Base-by-base conservation (phyloP, 2,797 vertebrate species). In the Geotrypetes seraphini region DNA sequence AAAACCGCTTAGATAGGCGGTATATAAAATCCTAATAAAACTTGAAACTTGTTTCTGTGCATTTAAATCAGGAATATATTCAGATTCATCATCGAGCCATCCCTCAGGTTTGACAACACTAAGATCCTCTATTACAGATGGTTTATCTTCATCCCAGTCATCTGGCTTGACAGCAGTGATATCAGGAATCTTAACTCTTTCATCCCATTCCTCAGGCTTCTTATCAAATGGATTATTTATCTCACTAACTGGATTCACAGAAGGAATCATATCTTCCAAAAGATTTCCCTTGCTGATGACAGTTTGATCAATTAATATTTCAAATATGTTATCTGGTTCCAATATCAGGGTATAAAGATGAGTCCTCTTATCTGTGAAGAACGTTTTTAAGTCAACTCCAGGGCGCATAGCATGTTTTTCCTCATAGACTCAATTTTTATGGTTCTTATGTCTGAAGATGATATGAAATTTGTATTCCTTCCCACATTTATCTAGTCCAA, bases 391-490 rank as follows among this genome's bases (percentile, higher is more conserved):
- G 56, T 99, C 95, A 4, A 91, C 66, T 0, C 93, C 89, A 6
- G 92, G 79, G 47, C 89, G 84, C 66, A 96, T 95, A 23, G 94
- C 91, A 12, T 96, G 96, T 38, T 97, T 98, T 72, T 99, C 95
- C 47, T 97, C 91, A 45, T 79, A 50, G 42, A 90, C 88, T 64
- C 83, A 89, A 61, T 89, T 96, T 59, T 87, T 78, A 24, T 92
- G 95, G 55, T 89, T 94, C 60, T 79, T 83, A 73, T 98, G 91
- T 48, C 89, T 83, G 74, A 99, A 95, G 79, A 99, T 97, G 47
- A 98, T 91, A 74, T 98, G 96, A 41, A 98, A 83, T 56, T 99
- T 98, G 81, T 96, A 93, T 71, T 96, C 95, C 66, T 99, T 96
- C 29, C 96, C 96, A 36, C 95, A 99, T 64, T 97, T 99, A 79